Evolutionary conservation across 37 sponge, comb jelly and placozoan genomes (phyloP), one percentile per base, ranked within the genome.

Genomic region (Halichondria panicea): DNA sequence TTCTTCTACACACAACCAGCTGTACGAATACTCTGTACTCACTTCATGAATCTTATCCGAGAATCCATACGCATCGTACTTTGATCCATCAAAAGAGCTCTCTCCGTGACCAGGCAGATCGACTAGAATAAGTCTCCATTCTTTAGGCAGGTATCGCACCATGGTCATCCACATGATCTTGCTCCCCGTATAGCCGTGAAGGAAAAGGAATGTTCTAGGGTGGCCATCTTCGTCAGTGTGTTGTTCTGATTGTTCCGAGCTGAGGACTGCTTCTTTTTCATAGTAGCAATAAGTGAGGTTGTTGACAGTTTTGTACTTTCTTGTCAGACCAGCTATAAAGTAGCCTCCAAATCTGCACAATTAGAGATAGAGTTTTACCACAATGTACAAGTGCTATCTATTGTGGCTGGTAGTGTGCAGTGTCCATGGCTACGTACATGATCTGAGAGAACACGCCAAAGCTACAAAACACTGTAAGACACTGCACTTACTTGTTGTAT

Each of bases 81-180:
- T 56, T n/a, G n/a, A n/a, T 1, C 6, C 35, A 57, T 76, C 48
- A 54, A 82, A 77, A 9, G 66, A 53, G 2, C 79, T 68, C 30
- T 86, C 83, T 42, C 91, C 91, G 45, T 91, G 91, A 0, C 84
- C 91, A 4, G 91, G 91, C 54, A 91, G 38, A 54, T 91, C 91
- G 32, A 78, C 55, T 21, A 86, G 59, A 18, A 91, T 58, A 0
- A 91, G 31, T 24, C 87, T n/a, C 91, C 91, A 91, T 15, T 55
- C 42, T 43, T 56, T 57, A 21, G 91, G 91, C 8, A 91, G 50
- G 41, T 52, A 66, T 13, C 43, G 41, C 8, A 68, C 39, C 61
- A 86, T 37, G 35, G 62, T 22, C 45, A 82, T 77, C 83, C 87
- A 86, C 57, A 58, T 71, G 0, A 56, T 59, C 72, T 85, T 91